Evolutionary conservation across 2,888 invertebrate genomes (phyloP).

Genomic region (Ophion ventricosus): DNA sequence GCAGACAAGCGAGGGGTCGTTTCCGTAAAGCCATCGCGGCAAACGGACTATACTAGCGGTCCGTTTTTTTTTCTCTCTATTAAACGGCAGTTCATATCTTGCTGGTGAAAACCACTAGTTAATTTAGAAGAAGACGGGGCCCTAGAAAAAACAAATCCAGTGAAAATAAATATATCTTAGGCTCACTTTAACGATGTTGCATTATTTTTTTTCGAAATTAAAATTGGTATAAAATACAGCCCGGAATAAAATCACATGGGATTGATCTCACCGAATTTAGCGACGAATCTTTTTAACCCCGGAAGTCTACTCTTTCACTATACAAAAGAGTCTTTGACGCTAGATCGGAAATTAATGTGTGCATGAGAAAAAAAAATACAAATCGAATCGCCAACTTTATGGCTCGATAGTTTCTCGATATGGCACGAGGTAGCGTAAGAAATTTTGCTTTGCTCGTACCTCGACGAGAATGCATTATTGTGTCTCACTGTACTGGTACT

Average conservation of each 20-base stretch:
- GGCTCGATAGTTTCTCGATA: neutral
- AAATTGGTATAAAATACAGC: neutral
- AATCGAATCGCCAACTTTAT: neutral
- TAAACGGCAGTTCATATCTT: neutral
- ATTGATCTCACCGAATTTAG: neutral
- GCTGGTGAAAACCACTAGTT: neutral
- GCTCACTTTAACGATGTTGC: no score
- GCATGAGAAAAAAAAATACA: no score
- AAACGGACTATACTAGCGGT: no score
- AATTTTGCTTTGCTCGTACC: neutral
- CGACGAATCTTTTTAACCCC: neutral
- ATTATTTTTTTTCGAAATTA: neutral
- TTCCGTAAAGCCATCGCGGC: no score
- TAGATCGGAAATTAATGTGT: no score
- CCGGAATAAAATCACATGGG: neutral
- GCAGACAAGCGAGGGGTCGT: neutral
- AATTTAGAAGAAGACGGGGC: neutral
- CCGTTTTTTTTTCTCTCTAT: neutral
- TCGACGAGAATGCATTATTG: slow-evolving; percentile 11
- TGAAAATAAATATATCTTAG: neutral
- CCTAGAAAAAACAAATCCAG: neutral
- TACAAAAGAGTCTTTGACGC: no score
- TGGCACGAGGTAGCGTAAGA: neutral
- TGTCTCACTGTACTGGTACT: neutral
- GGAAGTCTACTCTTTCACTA: neutral